Percentiles rank a stretch among this genome's conserved stretches.
Evolutionary conservation across 2,113 vertebrate genomes (phyloP).

Genomic region (Heterocephalus glaber): DNA sequence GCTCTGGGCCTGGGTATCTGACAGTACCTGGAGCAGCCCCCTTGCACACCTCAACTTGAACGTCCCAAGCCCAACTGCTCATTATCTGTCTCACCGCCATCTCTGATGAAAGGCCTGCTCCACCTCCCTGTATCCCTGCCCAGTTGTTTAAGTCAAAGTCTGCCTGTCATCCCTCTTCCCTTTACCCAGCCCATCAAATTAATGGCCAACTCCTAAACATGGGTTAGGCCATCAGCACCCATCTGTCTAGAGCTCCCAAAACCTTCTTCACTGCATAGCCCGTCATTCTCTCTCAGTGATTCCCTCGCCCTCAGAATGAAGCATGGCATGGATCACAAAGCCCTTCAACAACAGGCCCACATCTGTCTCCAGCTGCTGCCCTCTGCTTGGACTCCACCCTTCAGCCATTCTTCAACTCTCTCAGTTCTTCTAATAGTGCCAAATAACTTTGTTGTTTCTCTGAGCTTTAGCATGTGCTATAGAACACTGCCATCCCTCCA

Average conservation of each 20-base stretch:
- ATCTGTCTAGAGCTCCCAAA: not conserved
- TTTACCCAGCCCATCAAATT: not conserved
- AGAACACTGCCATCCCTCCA: not conserved
- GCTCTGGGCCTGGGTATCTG: not conserved
- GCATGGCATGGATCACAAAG: not conserved
- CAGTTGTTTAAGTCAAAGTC: not conserved
- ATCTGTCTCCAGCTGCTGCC: not conserved
- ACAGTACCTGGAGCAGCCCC: not conserved
- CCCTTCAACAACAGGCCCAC: not conserved
- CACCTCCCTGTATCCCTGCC: not conserved
- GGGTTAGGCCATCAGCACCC: not conserved
- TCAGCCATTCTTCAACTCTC: not conserved
- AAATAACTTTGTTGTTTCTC: not conserved
- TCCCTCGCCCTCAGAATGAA: not conserved
- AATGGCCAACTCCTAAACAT: not conserved
- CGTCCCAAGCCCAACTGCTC: not conserved
- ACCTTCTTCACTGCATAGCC: no score
- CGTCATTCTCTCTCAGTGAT: not conserved
- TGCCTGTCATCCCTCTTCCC: not conserved
- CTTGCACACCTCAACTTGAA: not conserved
- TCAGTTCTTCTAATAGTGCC: not conserved
- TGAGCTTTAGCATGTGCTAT: not conserved
- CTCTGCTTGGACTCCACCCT: not conserved
- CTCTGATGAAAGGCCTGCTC: not conserved
- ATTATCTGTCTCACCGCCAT: not conserved